Evolutionary conservation across 1,140 invertebrate species (phyloP).

Genomic region (Bombus superbus): DNA sequence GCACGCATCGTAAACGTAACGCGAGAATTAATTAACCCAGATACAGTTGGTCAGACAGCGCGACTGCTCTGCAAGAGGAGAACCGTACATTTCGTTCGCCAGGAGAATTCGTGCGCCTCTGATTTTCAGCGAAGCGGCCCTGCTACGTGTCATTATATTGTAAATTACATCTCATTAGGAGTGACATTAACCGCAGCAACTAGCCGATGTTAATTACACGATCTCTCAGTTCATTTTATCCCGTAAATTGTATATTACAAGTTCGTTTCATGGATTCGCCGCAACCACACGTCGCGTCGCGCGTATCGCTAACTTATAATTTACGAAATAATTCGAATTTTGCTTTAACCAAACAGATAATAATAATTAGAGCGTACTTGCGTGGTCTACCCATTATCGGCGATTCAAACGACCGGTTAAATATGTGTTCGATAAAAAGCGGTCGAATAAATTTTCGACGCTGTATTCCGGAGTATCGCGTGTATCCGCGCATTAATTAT

Average conservation of each 20-base stretch:
- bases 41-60: not conserved
- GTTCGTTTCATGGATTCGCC: not conserved
- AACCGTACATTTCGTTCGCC: not conserved
- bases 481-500: constrained; percentile 8
- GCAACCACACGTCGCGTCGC: not conserved
- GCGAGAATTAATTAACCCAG: constrained; percentile 25
- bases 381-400: constrained; percentile 5
- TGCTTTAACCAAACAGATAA: not conserved
- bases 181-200: constrained; percentile 16
- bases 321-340: constrained; percentile 36
- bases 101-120: not conserved
- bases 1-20: not conserved
- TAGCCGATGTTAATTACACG: constrained; percentile 31
- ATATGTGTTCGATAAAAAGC: constrained; percentile 4
- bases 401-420: constrained; percentile 10
- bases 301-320: constrained; percentile 13
- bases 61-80: not conserved
- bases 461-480: not conserved
- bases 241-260: constrained; percentile 11
- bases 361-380: constrained; percentile 17
- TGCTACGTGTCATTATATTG: not conserved
- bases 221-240: constrained; percentile 23
- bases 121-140: not conserved
- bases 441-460: not conserved
- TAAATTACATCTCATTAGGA: constrained; percentile 35